Evolutionary conservation across 2,797 vertebrate genomes (phyloP).

Genomic region (Esox masquinongy): DNA sequence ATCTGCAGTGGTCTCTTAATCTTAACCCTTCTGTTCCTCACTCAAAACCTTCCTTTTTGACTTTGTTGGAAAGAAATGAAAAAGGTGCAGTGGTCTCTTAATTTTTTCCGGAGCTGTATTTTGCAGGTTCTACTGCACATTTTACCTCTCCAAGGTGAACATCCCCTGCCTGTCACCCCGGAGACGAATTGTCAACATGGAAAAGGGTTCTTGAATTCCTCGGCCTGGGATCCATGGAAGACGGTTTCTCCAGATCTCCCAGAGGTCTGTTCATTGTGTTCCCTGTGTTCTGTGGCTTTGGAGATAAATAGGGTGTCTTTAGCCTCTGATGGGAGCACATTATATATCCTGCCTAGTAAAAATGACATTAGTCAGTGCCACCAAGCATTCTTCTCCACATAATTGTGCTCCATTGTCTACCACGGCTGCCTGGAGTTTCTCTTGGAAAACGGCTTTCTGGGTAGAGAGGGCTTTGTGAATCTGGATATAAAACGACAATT

Average conservation of each 20-base stretch:
- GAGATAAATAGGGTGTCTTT: slow-evolving; percentile 78
- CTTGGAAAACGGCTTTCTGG: slow-evolving; percentile 52
- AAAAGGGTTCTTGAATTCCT: slow-evolving; percentile 54
- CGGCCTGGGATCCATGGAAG: slow-evolving; percentile 72
- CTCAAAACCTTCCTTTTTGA: too few species aligned
- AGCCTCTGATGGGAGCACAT: slow-evolving; percentile 72
- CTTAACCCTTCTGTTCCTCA: too few species aligned
- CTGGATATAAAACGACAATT: slow-evolving; percentile 63
- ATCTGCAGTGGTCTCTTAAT: too few species aligned
- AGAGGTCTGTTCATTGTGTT: slow-evolving; percentile 44
- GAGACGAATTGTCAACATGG: slow-evolving; percentile 50
- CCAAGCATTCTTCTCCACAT: slow-evolving; percentile 68
- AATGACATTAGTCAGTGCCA: slow-evolving; percentile 81
- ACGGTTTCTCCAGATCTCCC: slow-evolving; percentile 20
- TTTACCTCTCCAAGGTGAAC: slow-evolving; percentile 43
- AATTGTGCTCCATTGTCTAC: slow-evolving; percentile 74
- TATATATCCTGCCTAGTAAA: slow-evolving; percentile 74
- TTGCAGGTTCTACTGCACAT: slow-evolving; percentile 15
- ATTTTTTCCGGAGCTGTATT: too few species aligned
- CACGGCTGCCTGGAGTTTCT: slow-evolving; percentile 68
- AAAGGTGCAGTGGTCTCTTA: too few species aligned
- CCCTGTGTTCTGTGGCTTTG: slow-evolving; percentile 37
- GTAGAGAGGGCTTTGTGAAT: slow-evolving; percentile 54
- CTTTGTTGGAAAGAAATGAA: too few species aligned
- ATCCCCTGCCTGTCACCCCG: slow-evolving; percentile 49